Evolutionary conservation across 1,140 invertebrate species (phyloP).

Genomic region (fruit fly (Drosophila melanogaster)): Release_6_plus_ISO1_MT NT_033777.3:5010501-5011000

Average conservation of each 20-base stretch:
- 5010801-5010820: conserved; percentile 75
- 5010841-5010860: conserved; percentile 67
- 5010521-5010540: background rate
- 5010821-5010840: conserved; percentile 65
- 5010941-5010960: conserved; percentile 53
- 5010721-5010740: conserved; percentile 9
- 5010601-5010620: conserved; percentile 38
- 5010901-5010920: conserved; percentile 25
- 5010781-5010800: conserved; percentile 68
- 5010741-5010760: conserved; percentile 20
- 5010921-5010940: conserved; percentile 27
- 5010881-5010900: conserved; percentile 11
- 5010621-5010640: conserved; percentile 8
- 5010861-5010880: conserved; percentile 47
- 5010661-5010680: too few relatives aligned
- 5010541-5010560: conserved; percentile 3
- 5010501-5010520: conserved; percentile 6
- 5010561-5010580: conserved; percentile 29
- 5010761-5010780: conserved; percentile 64
- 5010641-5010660: conserved; percentile 32
- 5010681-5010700: conserved; percentile 1
- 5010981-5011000: conserved; percentile 35
- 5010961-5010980: conserved; percentile 12
- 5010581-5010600: conserved; percentile 34
- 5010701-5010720: background rate